Conservation (phyloP, 1,140 invertebrate genomes). For the Aethina tumida region DNA sequence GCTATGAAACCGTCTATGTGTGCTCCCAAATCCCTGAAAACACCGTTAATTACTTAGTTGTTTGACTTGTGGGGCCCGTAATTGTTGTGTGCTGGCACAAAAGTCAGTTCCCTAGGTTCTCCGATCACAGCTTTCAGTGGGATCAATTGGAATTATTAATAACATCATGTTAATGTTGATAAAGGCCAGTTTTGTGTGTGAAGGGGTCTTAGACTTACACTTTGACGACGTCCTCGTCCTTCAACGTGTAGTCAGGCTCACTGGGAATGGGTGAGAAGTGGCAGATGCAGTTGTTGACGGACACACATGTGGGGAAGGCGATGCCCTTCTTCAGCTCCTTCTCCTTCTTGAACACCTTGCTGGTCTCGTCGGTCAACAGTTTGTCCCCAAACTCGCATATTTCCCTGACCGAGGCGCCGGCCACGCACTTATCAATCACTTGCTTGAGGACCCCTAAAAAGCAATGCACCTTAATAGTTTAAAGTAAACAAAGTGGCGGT, state of each 20-base stretch:
- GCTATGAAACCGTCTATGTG: constrained; percentile 99
- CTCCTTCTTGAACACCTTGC: constrained; percentile 96
- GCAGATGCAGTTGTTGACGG: constrained; percentile 98
- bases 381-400: constrained; percentile 90
- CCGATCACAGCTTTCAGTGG: constrained; percentile 20
- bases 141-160: constrained; percentile 28
- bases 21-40: constrained; percentile 86
- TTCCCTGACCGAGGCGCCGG: constrained; percentile 79
- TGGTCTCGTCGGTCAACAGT: constrained; percentile 81
- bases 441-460: constrained; percentile 78
- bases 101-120: constrained; percentile 4
- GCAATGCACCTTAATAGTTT: too few relatives aligned
- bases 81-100: constrained; percentile 1
- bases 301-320: constrained; percentile 97
- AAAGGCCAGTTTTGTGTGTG: neutral
- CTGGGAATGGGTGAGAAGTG: constrained; percentile 93
- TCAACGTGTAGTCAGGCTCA: constrained; percentile 80
- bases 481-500: too few relatives aligned
- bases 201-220: constrained; percentile 58
- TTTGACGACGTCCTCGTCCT: constrained; percentile 95
- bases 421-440: constrained; percentile 79
- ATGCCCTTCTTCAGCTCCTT: constrained; percentile 98
- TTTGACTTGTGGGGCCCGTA: neutral
- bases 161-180: constrained; percentile 5
- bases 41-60: constrained; percentile 7